These are phyloP conservation scores for Chunga burmeisteri DNA, from an alignment of 2,113 vertebrate genomes.

Conservation along the genomic window DNA sequence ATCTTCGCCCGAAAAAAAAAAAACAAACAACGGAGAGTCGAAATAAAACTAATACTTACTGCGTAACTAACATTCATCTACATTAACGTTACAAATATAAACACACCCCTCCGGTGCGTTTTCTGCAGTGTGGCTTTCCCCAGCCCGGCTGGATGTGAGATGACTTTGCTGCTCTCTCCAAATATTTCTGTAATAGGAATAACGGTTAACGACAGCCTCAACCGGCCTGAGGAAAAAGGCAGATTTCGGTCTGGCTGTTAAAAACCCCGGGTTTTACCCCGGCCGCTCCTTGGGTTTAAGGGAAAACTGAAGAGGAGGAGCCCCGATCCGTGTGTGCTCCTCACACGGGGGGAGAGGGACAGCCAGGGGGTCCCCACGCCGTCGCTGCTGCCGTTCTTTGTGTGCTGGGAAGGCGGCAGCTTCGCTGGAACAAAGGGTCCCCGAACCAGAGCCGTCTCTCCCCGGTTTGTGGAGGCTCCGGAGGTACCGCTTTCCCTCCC, in stretches of 20 bases:
- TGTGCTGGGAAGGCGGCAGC: background rate
- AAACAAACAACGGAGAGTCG: background rate
- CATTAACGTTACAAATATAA: background rate
- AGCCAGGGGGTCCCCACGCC: background rate
- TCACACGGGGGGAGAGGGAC: background rate
- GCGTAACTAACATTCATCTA: background rate
- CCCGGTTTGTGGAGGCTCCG: background rate
- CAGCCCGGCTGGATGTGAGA: background rate
- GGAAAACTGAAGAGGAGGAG: background rate
- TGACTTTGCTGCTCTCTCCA: background rate
- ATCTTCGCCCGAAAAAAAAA: background rate
- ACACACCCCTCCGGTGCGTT: background rate
- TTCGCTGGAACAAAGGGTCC: background rate
- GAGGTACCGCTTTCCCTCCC: background rate
- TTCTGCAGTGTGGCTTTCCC: background rate
- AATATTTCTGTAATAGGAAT: background rate
- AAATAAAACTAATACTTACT: background rate
- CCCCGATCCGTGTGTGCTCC: background rate
- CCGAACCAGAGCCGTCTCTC: background rate
- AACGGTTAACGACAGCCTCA: background rate
- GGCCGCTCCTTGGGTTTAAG: background rate
- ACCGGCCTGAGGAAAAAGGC: background rate
- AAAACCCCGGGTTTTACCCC: background rate
- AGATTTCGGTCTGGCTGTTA: background rate
- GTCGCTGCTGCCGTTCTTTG: background rate